Evolutionary conservation across 1,140 invertebrate species (phyloP).

Genomic region (Plodia interpunctella): DNA sequence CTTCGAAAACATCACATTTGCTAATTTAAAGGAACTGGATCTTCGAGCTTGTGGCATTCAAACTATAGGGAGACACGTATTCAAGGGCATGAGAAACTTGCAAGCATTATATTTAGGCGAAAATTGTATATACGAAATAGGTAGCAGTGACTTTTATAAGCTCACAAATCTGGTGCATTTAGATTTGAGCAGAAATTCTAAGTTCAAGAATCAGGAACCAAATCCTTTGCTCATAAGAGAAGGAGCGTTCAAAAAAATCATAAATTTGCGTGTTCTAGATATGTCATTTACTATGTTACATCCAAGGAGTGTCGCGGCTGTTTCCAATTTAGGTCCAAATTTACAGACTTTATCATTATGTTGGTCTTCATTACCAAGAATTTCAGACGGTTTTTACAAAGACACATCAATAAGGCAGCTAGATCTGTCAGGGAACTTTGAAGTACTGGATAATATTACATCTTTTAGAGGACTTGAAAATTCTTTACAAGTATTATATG

Average conservation of each 20-base stretch:
- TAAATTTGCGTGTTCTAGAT: slow-evolving; percentile 68
- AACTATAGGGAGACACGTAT: slow-evolving; percentile 53
- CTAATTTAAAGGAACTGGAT: slow-evolving; percentile 73
- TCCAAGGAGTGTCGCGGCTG: slow-evolving; percentile 44
- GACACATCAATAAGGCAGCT: slow-evolving; percentile 65
- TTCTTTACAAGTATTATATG: slow-evolving; percentile 69
- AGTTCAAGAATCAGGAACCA: slow-evolving; percentile 29
- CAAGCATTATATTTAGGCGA: slow-evolving; percentile 70
- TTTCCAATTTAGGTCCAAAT: slow-evolving; percentile 17
- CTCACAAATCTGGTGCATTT: slow-evolving; percentile 64
- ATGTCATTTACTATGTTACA: slow-evolving; percentile 71
- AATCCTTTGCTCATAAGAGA: slow-evolving; percentile 35
- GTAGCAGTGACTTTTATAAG: slow-evolving; percentile 54
- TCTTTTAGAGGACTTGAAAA: slow-evolving; percentile 56
- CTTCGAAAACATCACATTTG: slow-evolving; percentile 31
- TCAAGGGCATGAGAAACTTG: slow-evolving; percentile 65
- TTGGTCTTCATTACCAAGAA: slow-evolving; percentile 53
- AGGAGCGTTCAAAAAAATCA: slow-evolving; percentile 50
- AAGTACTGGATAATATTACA: slow-evolving; percentile 25
- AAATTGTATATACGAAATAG: slow-evolving; percentile 71
- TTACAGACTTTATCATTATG: slow-evolving; percentile 75
- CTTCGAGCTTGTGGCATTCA: slow-evolving; percentile 76
- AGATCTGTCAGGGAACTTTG: slow-evolving; percentile 75
- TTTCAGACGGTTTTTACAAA: slow-evolving; percentile 53
- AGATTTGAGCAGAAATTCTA: slow-evolving; percentile 75